Conservation (phyloP, 2,888 invertebrate species). For the Aporophyla lueneburgensis region DNA sequence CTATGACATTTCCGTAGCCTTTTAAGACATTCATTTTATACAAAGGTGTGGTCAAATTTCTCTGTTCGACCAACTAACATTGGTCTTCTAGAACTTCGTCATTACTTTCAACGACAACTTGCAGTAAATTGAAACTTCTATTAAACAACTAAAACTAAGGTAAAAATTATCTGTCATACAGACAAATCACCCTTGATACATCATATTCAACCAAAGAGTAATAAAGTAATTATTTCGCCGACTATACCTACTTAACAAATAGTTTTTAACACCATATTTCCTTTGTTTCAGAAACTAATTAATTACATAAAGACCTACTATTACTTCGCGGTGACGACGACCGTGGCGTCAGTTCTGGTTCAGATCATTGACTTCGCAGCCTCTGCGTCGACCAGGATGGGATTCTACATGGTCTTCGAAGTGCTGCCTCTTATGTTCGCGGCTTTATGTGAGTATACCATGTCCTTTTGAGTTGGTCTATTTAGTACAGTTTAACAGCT, state of each 20-base stretch:
- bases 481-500: not conserved
- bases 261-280: not conserved
- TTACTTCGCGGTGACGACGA: slow-evolving; percentile 78
- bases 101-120: too few relatives aligned
- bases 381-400: slow-evolving; percentile 18
- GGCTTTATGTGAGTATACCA: slow-evolving; percentile 76
- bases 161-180: too few relatives aligned
- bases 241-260: not conserved
- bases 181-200: not conserved
- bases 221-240: not conserved
- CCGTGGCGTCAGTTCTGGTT: slow-evolving; percentile 66
- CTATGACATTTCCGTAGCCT: not conserved
- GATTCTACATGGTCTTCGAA: slow-evolving; percentile 69
- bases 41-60: not conserved
- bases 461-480: not conserved
- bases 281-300: slow-evolving; percentile 76
- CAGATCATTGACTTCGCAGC: slow-evolving; percentile 68
- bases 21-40: too few relatives aligned
- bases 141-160: not conserved
- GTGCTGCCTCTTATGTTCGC: slow-evolving; percentile 71
- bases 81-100: too few relatives aligned
- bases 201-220: not conserved
- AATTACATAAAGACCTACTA: slow-evolving; percentile 76
- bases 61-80: not conserved
- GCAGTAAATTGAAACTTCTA: not conserved